Percentiles rank a stretch among this genome's conserved stretches.
Evolutionary conservation across 2,113 vertebrate species (phyloP).

Genomic region (Manacus vitellinus): DNA sequence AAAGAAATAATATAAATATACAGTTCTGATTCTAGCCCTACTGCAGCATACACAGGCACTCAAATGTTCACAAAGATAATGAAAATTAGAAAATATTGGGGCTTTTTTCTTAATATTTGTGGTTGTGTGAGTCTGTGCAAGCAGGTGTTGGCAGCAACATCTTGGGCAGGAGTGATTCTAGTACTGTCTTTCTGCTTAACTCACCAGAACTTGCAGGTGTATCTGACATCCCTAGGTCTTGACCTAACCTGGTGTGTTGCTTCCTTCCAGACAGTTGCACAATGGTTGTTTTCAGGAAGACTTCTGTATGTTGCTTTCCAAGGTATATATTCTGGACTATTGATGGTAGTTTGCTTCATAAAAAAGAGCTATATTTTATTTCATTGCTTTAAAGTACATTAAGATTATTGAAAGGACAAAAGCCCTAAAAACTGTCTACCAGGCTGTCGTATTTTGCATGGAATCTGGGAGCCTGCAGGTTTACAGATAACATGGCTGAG

Average conservation of each 20-base stretch:
- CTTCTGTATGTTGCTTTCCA: neutral
- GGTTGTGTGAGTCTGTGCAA: neutral
- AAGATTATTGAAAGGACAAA: neutral
- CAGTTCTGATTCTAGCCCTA: neutral
- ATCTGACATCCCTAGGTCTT: neutral
- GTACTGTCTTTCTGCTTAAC: neutral
- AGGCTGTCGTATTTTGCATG: neutral
- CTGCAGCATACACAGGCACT: neutral
- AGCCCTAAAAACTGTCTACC: neutral
- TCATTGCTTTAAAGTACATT: neutral
- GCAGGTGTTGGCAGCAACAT: neutral
- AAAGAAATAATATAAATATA: neutral
- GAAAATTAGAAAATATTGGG: neutral
- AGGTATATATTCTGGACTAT: neutral
- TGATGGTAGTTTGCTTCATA: neutral
- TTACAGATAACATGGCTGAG: neutral
- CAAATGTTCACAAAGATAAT: neutral
- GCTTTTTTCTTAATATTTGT: neutral
- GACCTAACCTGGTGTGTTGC: neutral
- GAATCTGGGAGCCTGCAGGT: neutral
- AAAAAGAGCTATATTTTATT: neutral
- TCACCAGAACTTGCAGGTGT: neutral
- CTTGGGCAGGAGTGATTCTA: neutral
- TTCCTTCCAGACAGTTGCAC: neutral
- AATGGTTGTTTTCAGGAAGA: neutral